Evolutionary conservation across 2,888 invertebrate species (phyloP).

Genomic region (Balanococcus diminutus): DNA sequence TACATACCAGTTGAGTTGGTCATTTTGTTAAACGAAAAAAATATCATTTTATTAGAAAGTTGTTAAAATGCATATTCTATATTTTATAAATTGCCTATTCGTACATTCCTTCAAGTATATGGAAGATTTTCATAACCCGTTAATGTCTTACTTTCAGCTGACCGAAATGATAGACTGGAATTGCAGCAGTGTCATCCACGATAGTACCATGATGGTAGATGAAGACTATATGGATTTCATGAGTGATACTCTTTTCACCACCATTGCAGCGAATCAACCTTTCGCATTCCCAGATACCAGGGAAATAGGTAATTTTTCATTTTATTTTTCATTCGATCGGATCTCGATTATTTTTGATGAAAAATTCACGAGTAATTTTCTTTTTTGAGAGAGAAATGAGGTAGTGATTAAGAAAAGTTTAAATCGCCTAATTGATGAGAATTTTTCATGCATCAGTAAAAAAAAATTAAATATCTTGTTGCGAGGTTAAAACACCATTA

Average conservation of each 20-base stretch:
- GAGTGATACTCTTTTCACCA: slow-evolving; percentile 89
- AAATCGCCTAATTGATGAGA: no score
- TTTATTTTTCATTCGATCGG: no score
- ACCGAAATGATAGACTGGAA: slow-evolving; percentile 76
- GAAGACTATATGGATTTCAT: slow-evolving; percentile 86
- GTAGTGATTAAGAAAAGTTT: no score
- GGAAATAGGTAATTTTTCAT: slow-evolving; percentile 81
- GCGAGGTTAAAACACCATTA: no score
- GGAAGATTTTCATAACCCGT: background rate
- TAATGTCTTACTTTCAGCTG: slow-evolving; percentile 64
- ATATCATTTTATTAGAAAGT: background rate
- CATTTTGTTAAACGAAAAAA: background rate
- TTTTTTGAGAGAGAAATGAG: no score
- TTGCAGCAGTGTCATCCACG: slow-evolving; percentile 67
- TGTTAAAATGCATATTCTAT: background rate
- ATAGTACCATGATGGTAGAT: slow-evolving; percentile 75
- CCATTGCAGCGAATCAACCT: slow-evolving; percentile 81
- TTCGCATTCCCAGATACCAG: slow-evolving; percentile 95
- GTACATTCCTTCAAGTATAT: no score
- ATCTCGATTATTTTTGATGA: no score
- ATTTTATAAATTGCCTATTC: background rate
- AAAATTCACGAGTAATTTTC: no score
- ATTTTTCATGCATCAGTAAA: no score
- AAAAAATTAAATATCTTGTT: no score
- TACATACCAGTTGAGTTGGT: background rate